Evolutionary conservation across 2,113 vertebrate genomes (phyloP).

Genomic region (Lepisosteus osseus): DNA sequence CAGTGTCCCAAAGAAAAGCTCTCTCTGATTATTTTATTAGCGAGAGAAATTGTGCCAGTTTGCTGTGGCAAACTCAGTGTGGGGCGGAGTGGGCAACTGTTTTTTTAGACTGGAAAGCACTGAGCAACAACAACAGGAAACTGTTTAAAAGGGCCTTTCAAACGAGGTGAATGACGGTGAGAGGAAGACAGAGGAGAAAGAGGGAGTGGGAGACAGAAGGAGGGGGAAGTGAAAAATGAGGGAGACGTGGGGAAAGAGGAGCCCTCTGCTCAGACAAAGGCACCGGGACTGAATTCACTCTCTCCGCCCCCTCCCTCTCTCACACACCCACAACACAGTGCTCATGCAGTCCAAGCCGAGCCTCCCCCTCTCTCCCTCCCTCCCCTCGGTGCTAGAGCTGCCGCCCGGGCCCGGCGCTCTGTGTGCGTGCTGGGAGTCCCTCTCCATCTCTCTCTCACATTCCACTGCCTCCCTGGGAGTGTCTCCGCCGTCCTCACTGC

Average conservation of each 20-base stretch:
- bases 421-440: background rate
- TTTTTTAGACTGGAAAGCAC: conserved; percentile 5
- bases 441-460: background rate
- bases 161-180: conserved; percentile 20
- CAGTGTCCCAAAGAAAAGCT: no score
- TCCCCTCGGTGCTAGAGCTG: conserved; percentile 41
- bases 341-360: conserved; percentile 47
- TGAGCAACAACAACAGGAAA: conserved; percentile 9
- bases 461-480: no score
- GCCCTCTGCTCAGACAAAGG: background rate
- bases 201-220: conserved; percentile 21
- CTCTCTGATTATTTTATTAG: background rate
- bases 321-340: conserved; percentile 36
- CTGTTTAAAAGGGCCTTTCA: conserved; percentile 6
- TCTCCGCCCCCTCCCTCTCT: conserved; percentile 40
- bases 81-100: background rate
- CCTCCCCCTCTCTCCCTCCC: conserved; percentile 27
- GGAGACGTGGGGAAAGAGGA: conserved; percentile 28
- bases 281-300: conserved; percentile 26
- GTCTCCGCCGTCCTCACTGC: no score
- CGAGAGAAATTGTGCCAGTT: background rate
- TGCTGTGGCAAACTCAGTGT: background rate
- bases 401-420: conserved; percentile 14
- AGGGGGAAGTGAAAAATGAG: conserved; percentile 18
- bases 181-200: conserved; percentile 29